Percentiles rank a stretch among this genome's conserved stretches.
Conservation (phyloP, 1,140 invertebrate genomes). For the Orchestia grillus region DNA sequence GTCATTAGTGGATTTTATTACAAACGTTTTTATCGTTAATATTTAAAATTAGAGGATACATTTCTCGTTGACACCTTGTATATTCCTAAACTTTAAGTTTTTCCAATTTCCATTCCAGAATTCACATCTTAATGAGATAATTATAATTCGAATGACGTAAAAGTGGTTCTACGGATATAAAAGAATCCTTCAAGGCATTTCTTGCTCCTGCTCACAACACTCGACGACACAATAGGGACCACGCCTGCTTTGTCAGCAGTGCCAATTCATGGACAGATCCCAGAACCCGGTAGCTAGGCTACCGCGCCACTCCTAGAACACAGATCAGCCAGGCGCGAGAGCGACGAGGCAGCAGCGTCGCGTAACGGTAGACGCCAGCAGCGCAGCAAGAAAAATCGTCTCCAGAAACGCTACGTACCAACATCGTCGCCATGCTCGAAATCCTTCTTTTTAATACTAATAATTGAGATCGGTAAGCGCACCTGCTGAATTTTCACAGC, state of each 20-base stretch:
- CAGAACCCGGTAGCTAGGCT: not conserved
- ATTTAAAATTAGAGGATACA: too few relatives aligned
- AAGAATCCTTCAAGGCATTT: not conserved
- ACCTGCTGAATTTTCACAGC: not conserved
- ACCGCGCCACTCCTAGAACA: not conserved
- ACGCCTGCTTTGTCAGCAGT: not conserved
- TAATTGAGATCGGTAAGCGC: not conserved
- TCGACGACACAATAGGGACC: not conserved
- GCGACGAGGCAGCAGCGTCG: not conserved
- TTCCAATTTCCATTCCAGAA: too few relatives aligned
- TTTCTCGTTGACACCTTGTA: too few relatives aligned
- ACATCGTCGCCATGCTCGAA: not conserved
- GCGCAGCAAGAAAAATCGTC: not conserved
- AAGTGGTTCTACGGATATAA: not conserved
- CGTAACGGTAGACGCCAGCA: not conserved
- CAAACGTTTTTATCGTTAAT: too few relatives aligned
- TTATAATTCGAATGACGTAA: too few relatives aligned
- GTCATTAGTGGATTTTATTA: too few relatives aligned
- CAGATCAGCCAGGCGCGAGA: not conserved
- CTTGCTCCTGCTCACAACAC: not conserved
- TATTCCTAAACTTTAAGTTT: too few relatives aligned
- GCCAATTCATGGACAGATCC: not conserved
- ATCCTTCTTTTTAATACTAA: not conserved
- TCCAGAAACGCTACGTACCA: not conserved
- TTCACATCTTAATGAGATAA: too few relatives aligned